phyloP scores from a whole-genome alignment of 2,113 vertebrate genomes.

The Pollimyrus isidori region DNA sequence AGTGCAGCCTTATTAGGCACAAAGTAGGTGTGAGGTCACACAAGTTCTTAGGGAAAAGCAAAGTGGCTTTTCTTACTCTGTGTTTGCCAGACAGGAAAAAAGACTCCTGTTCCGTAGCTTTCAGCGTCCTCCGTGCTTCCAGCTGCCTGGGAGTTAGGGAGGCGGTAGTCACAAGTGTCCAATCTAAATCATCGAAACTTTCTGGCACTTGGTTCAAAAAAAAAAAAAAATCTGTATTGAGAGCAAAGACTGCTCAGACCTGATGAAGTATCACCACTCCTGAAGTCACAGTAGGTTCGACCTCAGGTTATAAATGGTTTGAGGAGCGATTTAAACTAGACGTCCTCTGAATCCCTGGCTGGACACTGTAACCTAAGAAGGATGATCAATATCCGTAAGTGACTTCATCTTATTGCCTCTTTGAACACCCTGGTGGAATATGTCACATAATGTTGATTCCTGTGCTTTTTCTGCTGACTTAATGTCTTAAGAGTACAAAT shows the following conservation, averaged over 20 bases:
- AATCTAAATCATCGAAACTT: slow-evolving; percentile 60
- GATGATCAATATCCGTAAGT: slow-evolving; percentile 41
- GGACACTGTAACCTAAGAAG: slow-evolving; percentile 5
- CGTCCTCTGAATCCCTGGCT: not conserved
- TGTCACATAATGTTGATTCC: not conserved
- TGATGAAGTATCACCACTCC: not conserved
- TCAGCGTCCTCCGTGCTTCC: slow-evolving; percentile 60
- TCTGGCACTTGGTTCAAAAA: slow-evolving; percentile 40
- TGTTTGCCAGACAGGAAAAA: slow-evolving; percentile 15
- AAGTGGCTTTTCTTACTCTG: slow-evolving; percentile 13
- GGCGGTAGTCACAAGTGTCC: slow-evolving; percentile 61
- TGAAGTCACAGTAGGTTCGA: not conserved
- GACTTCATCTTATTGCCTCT: not conserved
- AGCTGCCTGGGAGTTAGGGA: slow-evolving; percentile 46
- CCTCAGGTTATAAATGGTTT: not conserved
- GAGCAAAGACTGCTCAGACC: slow-evolving; percentile 35
- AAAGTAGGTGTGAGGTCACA: slow-evolving; percentile 36
- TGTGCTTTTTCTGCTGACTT: not conserved
- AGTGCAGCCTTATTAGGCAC: slow-evolving; percentile 26
- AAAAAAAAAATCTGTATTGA: slow-evolving; percentile 25
- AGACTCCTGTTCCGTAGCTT: slow-evolving; percentile 43
- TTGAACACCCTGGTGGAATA: not conserved
- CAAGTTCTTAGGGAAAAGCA: slow-evolving; percentile 17
- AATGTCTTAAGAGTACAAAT: not conserved
- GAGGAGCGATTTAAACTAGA: not conserved